phyloP scores from a whole-genome alignment of 2,888 invertebrate genomes.

The Cyclophora punctaria region DNA sequence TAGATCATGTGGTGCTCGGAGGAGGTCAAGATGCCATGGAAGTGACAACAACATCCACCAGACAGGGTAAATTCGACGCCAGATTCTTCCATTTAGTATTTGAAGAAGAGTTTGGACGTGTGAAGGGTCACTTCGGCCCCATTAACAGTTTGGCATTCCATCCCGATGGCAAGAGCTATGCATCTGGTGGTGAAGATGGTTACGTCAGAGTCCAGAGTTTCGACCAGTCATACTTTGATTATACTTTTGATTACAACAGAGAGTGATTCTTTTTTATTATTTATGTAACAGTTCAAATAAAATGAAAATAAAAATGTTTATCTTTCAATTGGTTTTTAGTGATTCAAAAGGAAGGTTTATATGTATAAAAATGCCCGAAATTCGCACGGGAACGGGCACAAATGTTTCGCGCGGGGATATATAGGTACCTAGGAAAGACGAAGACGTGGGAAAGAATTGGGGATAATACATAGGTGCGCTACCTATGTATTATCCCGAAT shows the following conservation, averaged over 20 bases:
- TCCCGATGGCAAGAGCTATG: constrained; percentile 97
- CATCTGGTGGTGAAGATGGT: constrained; percentile 99
- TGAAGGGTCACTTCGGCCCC: constrained; percentile 99
- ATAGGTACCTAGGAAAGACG: too few species aligned
- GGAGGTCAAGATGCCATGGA: constrained; percentile 99
- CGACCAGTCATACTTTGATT: constrained; percentile 97
- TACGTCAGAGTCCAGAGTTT: constrained; percentile 97
- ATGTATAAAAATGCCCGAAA: too few species aligned
- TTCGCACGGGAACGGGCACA: too few species aligned
- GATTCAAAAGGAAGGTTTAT: too few species aligned
- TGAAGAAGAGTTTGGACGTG: constrained; percentile 96
- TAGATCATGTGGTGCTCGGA: constrained; percentile 97
- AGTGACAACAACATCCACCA: constrained; percentile 94
- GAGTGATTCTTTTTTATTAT: constrained; percentile 38
- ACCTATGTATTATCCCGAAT: too few species aligned
- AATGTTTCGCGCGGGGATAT: too few species aligned
- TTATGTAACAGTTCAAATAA: constrained; percentile 2
- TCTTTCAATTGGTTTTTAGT: constrained; percentile 10
- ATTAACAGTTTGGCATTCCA: constrained; percentile 99
- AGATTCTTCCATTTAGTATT: constrained; percentile 95
- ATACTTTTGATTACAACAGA: constrained; percentile 88
- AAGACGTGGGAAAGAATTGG: too few species aligned
- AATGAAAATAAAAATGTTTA: constrained; percentile 13
- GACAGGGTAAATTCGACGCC: constrained; percentile 97
- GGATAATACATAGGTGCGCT: too few species aligned